A percentile compares a stretch with the other conserved stretches of the same genome.
Conservation (phyloP, 2,113 vertebrate species). For the Thymallus thymallus region DNA sequence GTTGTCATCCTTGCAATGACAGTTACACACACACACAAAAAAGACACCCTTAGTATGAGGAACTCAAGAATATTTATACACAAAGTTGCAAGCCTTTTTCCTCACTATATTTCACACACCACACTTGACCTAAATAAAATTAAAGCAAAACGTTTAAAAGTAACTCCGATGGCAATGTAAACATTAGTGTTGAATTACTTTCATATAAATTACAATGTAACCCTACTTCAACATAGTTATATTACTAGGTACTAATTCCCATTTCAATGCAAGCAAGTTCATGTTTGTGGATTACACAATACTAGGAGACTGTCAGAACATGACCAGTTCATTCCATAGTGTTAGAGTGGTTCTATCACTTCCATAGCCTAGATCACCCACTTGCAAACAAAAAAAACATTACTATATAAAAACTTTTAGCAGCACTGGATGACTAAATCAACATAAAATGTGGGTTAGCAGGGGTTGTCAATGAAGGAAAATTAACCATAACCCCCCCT, state of each 20-base stretch:
- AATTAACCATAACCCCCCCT: no score
- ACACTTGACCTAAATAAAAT: slow-evolving; percentile 44
- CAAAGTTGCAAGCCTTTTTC: slow-evolving; percentile 40
- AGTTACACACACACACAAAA: slow-evolving; percentile 38
- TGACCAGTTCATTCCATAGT: no score
- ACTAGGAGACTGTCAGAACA: background rate
- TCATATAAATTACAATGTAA: slow-evolving; percentile 58
- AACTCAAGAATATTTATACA: slow-evolving; percentile 40
- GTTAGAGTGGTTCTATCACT: background rate
- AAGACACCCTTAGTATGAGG: slow-evolving; percentile 68
- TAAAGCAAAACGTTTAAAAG: slow-evolving; percentile 28
- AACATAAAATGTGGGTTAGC: slow-evolving; percentile 1
- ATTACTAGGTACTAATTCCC: slow-evolving; percentile 8
- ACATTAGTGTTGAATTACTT: slow-evolving; percentile 62
- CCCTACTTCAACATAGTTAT: slow-evolving; percentile 15
- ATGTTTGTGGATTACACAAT: slow-evolving; percentile 10
- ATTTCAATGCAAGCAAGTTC: slow-evolving; percentile 14
- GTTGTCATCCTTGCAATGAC: slow-evolving; percentile 47
- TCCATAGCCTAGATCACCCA: background rate
- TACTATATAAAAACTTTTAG: slow-evolving; percentile 30
- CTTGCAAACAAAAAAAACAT: background rate
- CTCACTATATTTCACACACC: slow-evolving; percentile 37
- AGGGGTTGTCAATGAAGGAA: no score
- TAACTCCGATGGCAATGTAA: slow-evolving; percentile 63
- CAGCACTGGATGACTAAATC: slow-evolving; percentile 42